Evolutionary conservation across 2,113 vertebrate genomes (phyloP).

Genomic region (Phoenicopterus ruber): DNA sequence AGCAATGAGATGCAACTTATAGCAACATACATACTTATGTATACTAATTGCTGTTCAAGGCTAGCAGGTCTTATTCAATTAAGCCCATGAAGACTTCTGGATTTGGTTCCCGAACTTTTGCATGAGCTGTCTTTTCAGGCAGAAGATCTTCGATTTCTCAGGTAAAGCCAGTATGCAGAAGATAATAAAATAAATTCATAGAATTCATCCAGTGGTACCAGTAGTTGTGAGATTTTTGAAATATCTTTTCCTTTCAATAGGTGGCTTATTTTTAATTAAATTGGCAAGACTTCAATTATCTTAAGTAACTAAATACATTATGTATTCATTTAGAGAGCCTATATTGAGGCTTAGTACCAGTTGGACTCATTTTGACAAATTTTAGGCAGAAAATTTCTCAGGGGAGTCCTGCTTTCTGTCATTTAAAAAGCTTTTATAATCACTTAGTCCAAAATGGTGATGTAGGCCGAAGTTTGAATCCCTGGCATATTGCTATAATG

Average conservation of each 20-base stretch:
- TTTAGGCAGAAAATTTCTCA: slow-evolving; percentile 69
- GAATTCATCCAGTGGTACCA: not conserved
- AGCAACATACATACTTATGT: not conserved
- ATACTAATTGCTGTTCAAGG: not conserved
- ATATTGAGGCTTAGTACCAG: slow-evolving; percentile 21
- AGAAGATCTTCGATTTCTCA: not conserved
- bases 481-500: slow-evolving; percentile 75
- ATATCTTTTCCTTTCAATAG: slow-evolving; percentile 38
- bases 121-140: not conserved
- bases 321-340: slow-evolving; percentile 29
- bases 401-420: slow-evolving; percentile 68
- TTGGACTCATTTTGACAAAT: slow-evolving; percentile 57
- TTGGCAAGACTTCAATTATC: slow-evolving; percentile 72
- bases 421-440: slow-evolving; percentile 72
- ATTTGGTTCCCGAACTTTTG: not conserved
- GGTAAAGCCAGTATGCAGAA: not conserved
- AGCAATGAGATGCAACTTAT: not conserved
- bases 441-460: slow-evolving; percentile 69
- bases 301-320: slow-evolving; percentile 66
- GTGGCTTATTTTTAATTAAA: slow-evolving; percentile 72
- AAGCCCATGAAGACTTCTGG: not conserved
- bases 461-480: slow-evolving; percentile 73
- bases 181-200: not conserved
- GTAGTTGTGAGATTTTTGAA: slow-evolving; percentile 19
- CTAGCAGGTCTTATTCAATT: not conserved